A percentile compares a stretch with the other conserved stretches of the same genome.
Evolutionary conservation across 2,113 vertebrate genomes (phyloP).

Genomic region (Euleptes europaea): DNA sequence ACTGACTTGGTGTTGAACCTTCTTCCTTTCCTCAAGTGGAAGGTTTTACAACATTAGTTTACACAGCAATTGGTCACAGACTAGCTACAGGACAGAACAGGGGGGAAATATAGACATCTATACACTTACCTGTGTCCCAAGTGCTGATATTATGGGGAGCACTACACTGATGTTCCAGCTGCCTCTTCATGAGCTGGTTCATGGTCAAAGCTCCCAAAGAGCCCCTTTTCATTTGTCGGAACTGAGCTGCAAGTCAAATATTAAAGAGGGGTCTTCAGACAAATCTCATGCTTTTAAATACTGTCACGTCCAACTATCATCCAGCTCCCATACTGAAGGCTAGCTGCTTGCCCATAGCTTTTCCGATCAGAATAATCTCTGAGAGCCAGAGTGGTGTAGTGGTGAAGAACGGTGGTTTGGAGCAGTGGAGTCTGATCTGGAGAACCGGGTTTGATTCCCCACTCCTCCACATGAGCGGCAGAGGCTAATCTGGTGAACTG

Average conservation of each 20-base stretch:
- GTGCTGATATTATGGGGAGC: constrained; percentile 97
- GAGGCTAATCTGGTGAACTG: too few relatives aligned
- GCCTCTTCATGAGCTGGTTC: constrained; percentile 98
- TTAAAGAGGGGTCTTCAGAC: constrained; percentile 63
- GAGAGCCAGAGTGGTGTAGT: too few relatives aligned
- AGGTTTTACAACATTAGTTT: constrained; percentile 6
- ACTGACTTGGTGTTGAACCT: constrained; percentile 4
- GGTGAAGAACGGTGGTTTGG: too few relatives aligned
- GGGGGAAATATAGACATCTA: constrained; percentile 53
- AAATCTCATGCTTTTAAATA: constrained; percentile 63
- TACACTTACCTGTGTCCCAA: constrained; percentile 92
- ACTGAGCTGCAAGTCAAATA: constrained; percentile 89
- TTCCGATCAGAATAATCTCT: constrained; percentile 26
- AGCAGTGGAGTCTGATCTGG: too few relatives aligned
- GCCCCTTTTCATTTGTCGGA: constrained; percentile 96
- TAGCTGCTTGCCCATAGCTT: constrained; percentile 5
- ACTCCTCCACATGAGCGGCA: too few relatives aligned
- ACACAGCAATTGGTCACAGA: constrained; percentile 49
- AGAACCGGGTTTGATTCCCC: too few relatives aligned
- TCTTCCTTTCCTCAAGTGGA: neutral
- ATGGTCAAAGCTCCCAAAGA: constrained; percentile 96
- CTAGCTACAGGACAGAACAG: constrained; percentile 54
- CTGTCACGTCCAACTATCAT: neutral
- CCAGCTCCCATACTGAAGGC: neutral
- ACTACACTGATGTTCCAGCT: constrained; percentile 98